phyloP scores from a whole-genome alignment of 2,113 vertebrate genomes.

The Ceyx margarethae region DNA sequence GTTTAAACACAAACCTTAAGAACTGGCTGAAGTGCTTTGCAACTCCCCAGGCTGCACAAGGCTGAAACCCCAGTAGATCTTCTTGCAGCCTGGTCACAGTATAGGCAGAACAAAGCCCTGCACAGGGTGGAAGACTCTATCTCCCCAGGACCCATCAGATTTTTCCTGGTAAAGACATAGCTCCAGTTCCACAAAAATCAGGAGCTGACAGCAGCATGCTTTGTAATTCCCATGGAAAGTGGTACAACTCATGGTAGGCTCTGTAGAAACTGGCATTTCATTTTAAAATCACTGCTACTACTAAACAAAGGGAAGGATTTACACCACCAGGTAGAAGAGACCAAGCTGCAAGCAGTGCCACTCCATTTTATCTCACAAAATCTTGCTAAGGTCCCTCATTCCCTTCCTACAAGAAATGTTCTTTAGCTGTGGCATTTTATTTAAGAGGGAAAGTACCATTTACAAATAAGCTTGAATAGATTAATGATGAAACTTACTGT shows the following conservation, averaged over 20 bases:
- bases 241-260: neutral
- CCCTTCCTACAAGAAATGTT: neutral
- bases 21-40: neutral
- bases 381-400: neutral
- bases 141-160: neutral
- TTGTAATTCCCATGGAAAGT: neutral
- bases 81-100: neutral
- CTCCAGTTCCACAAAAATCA: neutral
- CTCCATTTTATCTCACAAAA: neutral
- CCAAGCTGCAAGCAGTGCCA: neutral
- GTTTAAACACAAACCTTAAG: neutral
- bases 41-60: neutral
- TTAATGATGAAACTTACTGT: neutral
- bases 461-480: neutral
- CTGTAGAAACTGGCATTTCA: neutral
- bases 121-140: accelerated
- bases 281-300: neutral
- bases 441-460: neutral
- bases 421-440: neutral
- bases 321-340: neutral
- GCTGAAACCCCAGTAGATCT: neutral
- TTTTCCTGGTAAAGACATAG: neutral
- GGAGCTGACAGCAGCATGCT: neutral
- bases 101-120: neutral
- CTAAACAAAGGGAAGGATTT: neutral